A percentile compares a stretch with the other conserved stretches of the same genome.
Evolutionary conservation across 2,113 vertebrate species (phyloP).

Genomic region (Desmodus rotundus): DNA sequence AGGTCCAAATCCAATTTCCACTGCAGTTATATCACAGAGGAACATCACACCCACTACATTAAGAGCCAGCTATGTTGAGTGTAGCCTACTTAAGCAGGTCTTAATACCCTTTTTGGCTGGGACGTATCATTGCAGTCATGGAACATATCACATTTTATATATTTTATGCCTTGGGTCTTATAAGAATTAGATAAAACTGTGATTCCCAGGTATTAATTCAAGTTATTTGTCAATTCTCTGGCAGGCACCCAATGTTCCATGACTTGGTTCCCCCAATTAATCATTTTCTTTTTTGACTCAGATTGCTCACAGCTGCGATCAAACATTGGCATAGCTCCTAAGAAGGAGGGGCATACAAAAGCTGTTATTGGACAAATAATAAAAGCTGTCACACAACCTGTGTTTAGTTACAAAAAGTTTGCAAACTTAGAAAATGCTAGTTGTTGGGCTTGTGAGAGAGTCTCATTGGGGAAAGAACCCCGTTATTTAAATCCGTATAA

Average conservation of each 20-base stretch:
- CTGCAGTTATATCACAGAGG: not conserved
- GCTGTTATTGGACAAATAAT: slow-evolving; percentile 58
- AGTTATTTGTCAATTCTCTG: slow-evolving; percentile 38
- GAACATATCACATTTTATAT: slow-evolving; percentile 14
- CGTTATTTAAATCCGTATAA: slow-evolving; percentile 35
- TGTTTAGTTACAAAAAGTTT: slow-evolving; percentile 65
- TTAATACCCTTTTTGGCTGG: slow-evolving; percentile 10
- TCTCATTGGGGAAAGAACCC: not conserved
- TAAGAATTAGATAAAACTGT: slow-evolving; percentile 34
- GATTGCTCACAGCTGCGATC: slow-evolving; percentile 65
- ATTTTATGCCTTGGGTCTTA: slow-evolving; percentile 33
- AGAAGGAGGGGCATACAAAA: slow-evolving; percentile 41
- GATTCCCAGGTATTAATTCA: slow-evolving; percentile 52
- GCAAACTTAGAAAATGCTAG: slow-evolving; percentile 49
- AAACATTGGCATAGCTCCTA: slow-evolving; percentile 57
- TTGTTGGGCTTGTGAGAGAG: slow-evolving; percentile 13
- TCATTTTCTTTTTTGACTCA: slow-evolving; percentile 57
- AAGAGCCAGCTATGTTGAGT: not conserved
- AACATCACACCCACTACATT: not conserved
- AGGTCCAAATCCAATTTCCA: slow-evolving; percentile 37
- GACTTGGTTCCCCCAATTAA: slow-evolving; percentile 55
- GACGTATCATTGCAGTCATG: not conserved
- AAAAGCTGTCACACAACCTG: slow-evolving; percentile 54
- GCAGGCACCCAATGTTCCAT: not conserved
- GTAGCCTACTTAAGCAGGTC: not conserved